Evolutionary conservation across 2,113 vertebrate genomes (phyloP), one percentile per base, ranked within the genome.

Genomic region (Plecturocebus donacophilus): DNA sequence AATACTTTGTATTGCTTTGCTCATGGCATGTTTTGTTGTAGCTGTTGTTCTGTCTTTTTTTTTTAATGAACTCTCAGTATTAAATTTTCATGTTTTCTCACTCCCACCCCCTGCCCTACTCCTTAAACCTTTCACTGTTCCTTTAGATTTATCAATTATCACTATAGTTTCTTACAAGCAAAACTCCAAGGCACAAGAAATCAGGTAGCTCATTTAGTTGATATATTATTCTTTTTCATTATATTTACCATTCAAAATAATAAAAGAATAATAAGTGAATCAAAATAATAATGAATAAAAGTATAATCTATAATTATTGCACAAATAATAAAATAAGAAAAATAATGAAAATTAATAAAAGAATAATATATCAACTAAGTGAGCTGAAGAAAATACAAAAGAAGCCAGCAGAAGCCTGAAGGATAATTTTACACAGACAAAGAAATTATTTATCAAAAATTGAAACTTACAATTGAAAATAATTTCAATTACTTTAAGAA

Each of bases 401-500:
- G 17, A 92, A 80, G 20, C 17, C 14, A 66, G 20, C 16, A 87
- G 21, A 83, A 94, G 66, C 47, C 6, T 71, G 66, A 95, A 32
- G 10, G 45, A 32, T 9, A 75, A 56, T 86, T 95, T 88, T 73
- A 92, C 58, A 61, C 2, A 79, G n/a, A 87, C 68, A n/a, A 80
- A 66, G 25, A 27, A 70, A 85, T 61, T 45, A 70, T 52, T 71
- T 2, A 47, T 17, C 7, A 7, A 75, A 85, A 96, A 77, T n/a
- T 93, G 42, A 93, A 93, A 45, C 3, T 79, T 38, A 85, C 5
- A 81, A 75, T 42, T 70, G 42, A 93, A 73, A 77, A 54, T 61
- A 21, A 88, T 84, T 90, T 93, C 7, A 93, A 73, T 64, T 94
- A 83, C 54, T 94, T 79, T 54, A 86, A 82, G 49, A 93, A 95